These are phyloP conservation scores for Eurytoma adleriae DNA, from an alignment of 2,888 invertebrate species.

Conservation along the genomic window DNA sequence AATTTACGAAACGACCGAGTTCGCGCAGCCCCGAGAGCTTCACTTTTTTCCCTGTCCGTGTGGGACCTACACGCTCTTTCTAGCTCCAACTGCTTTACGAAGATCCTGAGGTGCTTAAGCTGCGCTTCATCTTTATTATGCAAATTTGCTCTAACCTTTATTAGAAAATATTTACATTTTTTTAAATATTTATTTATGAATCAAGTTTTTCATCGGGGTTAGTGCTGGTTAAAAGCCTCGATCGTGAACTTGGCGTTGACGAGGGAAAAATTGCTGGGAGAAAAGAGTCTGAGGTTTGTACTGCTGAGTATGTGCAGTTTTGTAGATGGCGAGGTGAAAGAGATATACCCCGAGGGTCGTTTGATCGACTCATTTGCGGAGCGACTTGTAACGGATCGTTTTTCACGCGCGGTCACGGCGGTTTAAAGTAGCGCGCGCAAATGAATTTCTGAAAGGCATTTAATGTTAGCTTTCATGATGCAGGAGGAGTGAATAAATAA, in stretches of 20 bases:
- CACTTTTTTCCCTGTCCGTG: not conserved
- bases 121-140: not conserved
- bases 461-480: constrained; percentile 37
- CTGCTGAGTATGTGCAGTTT: constrained; percentile 23
- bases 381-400: constrained; percentile 47
- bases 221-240: not conserved
- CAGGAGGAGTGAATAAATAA: constrained; percentile 48
- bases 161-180: not conserved
- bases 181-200: not conserved
- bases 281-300: constrained; percentile 3
- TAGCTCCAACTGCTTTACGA: not conserved
- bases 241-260: not conserved
- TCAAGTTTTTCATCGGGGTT: not conserved
- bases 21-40: constrained; percentile 10
- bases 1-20: constrained; percentile 44
- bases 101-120: too few species aligned
- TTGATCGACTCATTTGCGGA: constrained; percentile 54
- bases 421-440: constrained; percentile 53
- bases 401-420: constrained; percentile 44
- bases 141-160: not conserved
- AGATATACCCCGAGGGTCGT: constrained; percentile 13
- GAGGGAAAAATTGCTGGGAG: not conserved
- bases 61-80: not conserved
- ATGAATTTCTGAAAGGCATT: constrained; percentile 52
- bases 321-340: constrained; percentile 17